These are phyloP conservation scores for Diplosoma virens DNA, from an alignment of 23 tunicate genomes.

Conservation along the genomic window DNA sequence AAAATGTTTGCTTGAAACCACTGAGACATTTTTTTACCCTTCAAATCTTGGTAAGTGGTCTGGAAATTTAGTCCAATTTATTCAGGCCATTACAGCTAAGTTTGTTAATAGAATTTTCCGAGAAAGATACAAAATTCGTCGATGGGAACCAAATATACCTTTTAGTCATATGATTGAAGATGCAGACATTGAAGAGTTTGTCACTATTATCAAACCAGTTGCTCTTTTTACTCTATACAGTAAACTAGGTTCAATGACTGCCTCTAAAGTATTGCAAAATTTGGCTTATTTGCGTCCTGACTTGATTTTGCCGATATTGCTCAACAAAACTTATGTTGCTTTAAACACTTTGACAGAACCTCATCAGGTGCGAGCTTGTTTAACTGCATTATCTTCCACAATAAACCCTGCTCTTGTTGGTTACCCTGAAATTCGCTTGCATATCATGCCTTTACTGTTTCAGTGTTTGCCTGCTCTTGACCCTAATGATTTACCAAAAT, in stretches of 20 bases:
- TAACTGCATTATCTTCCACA: conserved; percentile 55
- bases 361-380: conserved; percentile 76
- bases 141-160: conserved; percentile 73
- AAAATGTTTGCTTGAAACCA: conserved; percentile 41
- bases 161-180: conserved; percentile 54
- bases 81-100: conserved; percentile 43
- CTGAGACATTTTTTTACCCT: conserved; percentile 83
- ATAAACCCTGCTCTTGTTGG: conserved; percentile 36
- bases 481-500: conserved; percentile 89
- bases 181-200: conserved; percentile 65
- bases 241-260: conserved; percentile 50
- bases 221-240: conserved; percentile 57
- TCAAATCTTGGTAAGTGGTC: conserved; percentile 79
- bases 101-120: conserved; percentile 52
- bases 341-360: conserved; percentile 84
- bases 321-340: conserved; percentile 80
- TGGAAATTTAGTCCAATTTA: conserved; percentile 38
- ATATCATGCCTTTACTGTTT: conserved; percentile 74
- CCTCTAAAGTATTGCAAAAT: conserved; percentile 40
- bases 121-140: conserved; percentile 50
- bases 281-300: conserved; percentile 72
- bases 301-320: conserved; percentile 51
- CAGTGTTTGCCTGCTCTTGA: conserved; percentile 85
- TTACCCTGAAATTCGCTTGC: conserved; percentile 56
- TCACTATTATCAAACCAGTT: conserved; percentile 67